A percentile compares a stretch with the other conserved stretches of the same genome.
These are phyloP conservation scores for Ahaetulla prasina DNA, from an alignment of 2,113 vertebrate genomes.

Conservation along the genomic window DNA sequence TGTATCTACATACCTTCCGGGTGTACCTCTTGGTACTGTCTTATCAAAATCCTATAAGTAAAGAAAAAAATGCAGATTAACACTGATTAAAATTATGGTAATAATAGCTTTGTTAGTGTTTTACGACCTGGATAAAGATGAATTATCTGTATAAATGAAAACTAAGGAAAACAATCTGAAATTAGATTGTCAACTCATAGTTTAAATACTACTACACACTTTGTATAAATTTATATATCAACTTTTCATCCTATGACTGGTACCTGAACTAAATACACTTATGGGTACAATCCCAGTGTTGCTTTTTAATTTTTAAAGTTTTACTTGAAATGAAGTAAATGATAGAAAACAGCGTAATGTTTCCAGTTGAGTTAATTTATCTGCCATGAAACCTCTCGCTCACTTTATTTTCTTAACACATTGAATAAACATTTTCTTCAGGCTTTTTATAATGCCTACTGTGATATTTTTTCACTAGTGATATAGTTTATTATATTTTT, in stretches of 20 bases:
- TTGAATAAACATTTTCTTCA: too few species aligned
- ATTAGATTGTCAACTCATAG: not conserved
- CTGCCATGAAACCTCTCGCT: not conserved
- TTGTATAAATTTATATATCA: not conserved
- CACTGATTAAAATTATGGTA: not conserved
- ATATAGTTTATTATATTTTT: not conserved
- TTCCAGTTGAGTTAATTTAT: not conserved
- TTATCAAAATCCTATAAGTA: constrained; percentile 84
- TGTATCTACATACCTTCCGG: constrained; percentile 80
- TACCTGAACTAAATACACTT: not conserved
- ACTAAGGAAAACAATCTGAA: not conserved
- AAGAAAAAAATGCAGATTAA: constrained; percentile 15
- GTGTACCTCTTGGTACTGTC: constrained; percentile 84
- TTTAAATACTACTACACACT: not conserved
- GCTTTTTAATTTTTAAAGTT: not conserved
- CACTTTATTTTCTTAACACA: not conserved
- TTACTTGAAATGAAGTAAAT: not conserved
- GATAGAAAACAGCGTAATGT: not conserved
- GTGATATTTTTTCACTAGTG: not conserved
- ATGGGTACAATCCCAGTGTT: not conserved
- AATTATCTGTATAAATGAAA: not conserved
- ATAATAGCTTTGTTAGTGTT: not conserved
- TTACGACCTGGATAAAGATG: not conserved
- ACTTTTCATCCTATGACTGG: not conserved
- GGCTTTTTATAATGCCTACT: not conserved